Evolutionary conservation across 1,140 invertebrate genomes (phyloP).

Genomic region (Leptinotarsa defecta): DNA sequence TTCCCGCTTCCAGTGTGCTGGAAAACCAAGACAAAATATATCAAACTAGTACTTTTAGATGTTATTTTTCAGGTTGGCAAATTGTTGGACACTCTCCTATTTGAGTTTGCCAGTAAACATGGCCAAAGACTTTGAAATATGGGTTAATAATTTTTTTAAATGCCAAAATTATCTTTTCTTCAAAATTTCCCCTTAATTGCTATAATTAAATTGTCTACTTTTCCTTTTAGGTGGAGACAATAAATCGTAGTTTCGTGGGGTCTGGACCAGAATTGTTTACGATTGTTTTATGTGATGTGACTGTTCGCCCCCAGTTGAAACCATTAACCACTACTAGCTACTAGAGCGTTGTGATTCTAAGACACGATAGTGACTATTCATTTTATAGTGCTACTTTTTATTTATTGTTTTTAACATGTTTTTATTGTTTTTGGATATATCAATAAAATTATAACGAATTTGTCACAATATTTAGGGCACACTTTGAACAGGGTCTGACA

Average conservation of each 20-base stretch:
- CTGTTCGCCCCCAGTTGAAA: constrained; percentile 22
- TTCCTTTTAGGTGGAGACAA: constrained; percentile 48
- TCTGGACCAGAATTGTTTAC: constrained; percentile 33
- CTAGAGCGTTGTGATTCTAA: constrained; percentile 48
- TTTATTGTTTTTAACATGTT: constrained; percentile 40
- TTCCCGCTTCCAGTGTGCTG: too few species aligned
- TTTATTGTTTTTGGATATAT: constrained; percentile 20
- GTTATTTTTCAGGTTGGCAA: neutral
- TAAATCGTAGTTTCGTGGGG: constrained; percentile 46
- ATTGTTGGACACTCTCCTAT: neutral
- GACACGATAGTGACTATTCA: constrained; percentile 44
- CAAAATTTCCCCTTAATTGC: too few species aligned
- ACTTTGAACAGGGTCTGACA: neutral
- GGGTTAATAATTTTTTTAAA: too few species aligned
- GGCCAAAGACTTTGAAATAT: neutral
- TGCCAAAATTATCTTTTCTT: too few species aligned
- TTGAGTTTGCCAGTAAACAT: neutral
- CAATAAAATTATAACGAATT: neutral
- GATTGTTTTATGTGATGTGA: constrained; percentile 44
- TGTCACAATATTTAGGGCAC: neutral
- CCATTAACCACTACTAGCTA: constrained; percentile 33
- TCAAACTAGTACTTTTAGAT: neutral
- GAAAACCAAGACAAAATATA: too few species aligned
- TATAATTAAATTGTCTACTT: too few species aligned
- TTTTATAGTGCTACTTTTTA: constrained; percentile 50